Conservation (phyloP, 2,797 vertebrate genomes). For the Pseudochirops cupreus region DNA sequence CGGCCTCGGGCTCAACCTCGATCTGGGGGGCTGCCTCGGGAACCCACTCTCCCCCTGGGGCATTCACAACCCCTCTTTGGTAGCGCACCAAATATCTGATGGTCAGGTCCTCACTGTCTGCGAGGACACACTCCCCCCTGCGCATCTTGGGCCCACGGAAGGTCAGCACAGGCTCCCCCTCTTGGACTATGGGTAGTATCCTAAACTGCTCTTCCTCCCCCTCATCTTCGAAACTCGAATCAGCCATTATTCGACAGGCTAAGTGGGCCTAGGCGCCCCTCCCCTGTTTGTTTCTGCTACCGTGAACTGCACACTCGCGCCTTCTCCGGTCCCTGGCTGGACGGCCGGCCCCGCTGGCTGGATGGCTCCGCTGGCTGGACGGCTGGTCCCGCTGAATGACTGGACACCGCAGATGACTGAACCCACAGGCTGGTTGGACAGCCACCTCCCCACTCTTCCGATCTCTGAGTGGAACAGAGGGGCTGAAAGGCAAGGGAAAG, state of each 20-base stretch:
- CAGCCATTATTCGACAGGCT: background rate
- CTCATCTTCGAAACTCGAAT: background rate
- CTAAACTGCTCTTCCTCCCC: background rate
- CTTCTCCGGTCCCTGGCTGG: too few species aligned
- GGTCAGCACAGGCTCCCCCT: background rate
- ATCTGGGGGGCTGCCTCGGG: background rate
- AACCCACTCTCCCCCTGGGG: background rate
- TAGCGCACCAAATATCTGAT: background rate
- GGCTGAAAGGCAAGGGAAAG: too few species aligned
- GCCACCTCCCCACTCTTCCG: too few species aligned
- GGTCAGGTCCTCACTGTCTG: accelerated
- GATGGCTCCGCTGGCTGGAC: too few species aligned
- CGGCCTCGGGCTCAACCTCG: background rate
- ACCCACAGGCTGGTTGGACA: too few species aligned
- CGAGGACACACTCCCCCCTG: background rate
- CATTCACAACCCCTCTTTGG: accelerated
- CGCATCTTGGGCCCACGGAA: background rate
- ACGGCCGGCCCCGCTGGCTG: background rate
- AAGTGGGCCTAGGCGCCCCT: too few species aligned
- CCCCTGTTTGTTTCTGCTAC: too few species aligned
- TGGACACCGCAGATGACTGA: too few species aligned
- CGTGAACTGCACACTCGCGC: background rate
- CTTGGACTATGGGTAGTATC: background rate
- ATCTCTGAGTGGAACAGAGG: too few species aligned
- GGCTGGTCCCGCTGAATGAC: too few species aligned